Evolutionary conservation across 1,140 invertebrate genomes (phyloP).

Genomic region (Drosophila truncata): DNA sequence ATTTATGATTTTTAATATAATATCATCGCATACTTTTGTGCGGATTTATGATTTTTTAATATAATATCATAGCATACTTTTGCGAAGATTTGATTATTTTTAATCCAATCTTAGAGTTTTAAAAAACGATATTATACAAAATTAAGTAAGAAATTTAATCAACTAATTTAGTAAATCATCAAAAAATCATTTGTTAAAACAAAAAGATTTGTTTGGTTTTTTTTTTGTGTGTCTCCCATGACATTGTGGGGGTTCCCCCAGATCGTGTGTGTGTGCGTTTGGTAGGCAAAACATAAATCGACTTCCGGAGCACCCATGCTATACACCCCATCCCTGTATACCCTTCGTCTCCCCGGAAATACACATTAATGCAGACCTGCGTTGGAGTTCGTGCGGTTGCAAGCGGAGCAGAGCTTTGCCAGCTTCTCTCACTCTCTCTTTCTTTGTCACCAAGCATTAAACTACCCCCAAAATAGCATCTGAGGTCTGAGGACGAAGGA

Average conservation of each 20-base stretch:
- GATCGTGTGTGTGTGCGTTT: background rate
- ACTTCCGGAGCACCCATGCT: slow-evolving; percentile 53
- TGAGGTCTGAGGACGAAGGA: slow-evolving; percentile 19
- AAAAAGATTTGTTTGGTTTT: background rate
- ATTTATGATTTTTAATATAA: no score
- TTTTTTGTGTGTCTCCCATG: background rate
- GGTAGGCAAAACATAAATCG: slow-evolving; percentile 64
- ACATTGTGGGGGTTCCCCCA: background rate
- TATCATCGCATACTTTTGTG: no score
- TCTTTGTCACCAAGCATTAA: no score
- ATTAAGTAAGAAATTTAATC: no score
- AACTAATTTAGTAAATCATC: background rate
- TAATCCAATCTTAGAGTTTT: no score
- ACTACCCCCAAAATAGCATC: slow-evolving; percentile 56
- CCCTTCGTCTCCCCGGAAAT: slow-evolving; percentile 59
- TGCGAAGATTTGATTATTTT: no score
- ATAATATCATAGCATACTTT: no score
- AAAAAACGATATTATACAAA: no score
- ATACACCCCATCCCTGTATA: background rate
- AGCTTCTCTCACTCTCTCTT: no score
- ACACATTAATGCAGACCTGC: slow-evolving; percentile 78
- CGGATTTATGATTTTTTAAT: no score
- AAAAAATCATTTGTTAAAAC: background rate
- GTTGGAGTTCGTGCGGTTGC: slow-evolving; percentile 71
- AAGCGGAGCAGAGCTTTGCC: slow-evolving; percentile 66